Base-by-base conservation (phyloP, 2,888 invertebrate genomes). In the Troglohyphantes excavatus region DNA sequence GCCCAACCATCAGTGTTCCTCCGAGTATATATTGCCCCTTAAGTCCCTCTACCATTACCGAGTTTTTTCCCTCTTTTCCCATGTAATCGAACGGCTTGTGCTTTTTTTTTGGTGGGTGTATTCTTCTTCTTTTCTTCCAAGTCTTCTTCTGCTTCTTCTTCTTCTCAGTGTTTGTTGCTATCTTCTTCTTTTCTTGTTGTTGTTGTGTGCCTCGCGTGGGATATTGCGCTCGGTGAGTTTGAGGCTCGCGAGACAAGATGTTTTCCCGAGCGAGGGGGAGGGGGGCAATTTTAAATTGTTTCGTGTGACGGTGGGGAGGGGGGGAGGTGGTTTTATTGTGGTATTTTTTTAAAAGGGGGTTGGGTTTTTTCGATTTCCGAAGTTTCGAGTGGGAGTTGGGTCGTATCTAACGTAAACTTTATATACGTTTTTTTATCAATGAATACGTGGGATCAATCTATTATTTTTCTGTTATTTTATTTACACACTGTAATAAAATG, bases 11-110 rank as follows among this genome's bases (percentile, higher is more conserved):
- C 65, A 53, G 23, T 68, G 86, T 70, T 63, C 70, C n/a, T 70
- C 29, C 63, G 67, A 75, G 81, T 81, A 67, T 75, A 81, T 82
- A 82, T 88, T 82, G 81, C 88, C 46, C 29, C 70, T 59, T 78
- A 86, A 59, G 46, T 26, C 1, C n/a, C 13, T 27, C 27, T 23
- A 23, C 46, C n/a, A 19, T 21, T 27, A 33, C 46, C 59, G 27
- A 39, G 59, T 29, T 19, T 39, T 39, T 23, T 23, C 65, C 65
- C 27, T 21, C 59, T 17, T 6, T n/a, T 17, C 59, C 23, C 23
- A 19, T 65, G 23, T 65, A 23, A 65, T 23, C 26, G 65, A 65
- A 53, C n/a, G 53, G 17, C 3, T 6, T 3, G 3, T 23, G 26
- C 46, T 46, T 46, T 72, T 63, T 21, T 46, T 43, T 29, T n/a